Evolutionary conservation across 2,888 invertebrate species (phyloP).

Genomic region (Aleiodes alternator): DNA sequence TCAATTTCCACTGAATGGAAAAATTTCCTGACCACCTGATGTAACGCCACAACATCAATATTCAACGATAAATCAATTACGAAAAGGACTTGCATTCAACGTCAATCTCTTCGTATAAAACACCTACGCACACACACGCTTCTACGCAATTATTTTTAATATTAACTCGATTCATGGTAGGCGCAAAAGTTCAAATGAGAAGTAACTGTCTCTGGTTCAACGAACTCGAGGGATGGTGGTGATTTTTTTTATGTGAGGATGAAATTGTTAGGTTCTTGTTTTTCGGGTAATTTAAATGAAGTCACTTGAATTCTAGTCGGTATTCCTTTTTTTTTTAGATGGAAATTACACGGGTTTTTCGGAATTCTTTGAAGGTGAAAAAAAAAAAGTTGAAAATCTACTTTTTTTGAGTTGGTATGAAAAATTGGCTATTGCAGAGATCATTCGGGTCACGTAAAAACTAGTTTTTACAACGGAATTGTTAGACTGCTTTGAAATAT

Average conservation of each 20-base stretch:
- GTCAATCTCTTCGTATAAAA: neutral
- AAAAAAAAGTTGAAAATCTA: no score
- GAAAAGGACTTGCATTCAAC: slow-evolving; percentile 6
- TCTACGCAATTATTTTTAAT: neutral
- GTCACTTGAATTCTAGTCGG: no score
- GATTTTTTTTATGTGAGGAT: neutral
- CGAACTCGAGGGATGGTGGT: neutral
- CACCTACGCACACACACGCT: neutral
- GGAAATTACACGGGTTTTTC: no score
- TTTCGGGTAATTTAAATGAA: neutral
- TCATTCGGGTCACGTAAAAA: no score
- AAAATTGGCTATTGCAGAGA: no score
- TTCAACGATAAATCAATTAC: slow-evolving; percentile 14
- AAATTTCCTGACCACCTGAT: neutral
- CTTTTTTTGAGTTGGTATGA: no score
- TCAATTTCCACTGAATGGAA: neutral
- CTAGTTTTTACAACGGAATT: no score
- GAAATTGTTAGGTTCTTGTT: neutral
- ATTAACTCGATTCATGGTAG: neutral
- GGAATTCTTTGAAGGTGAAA: no score
- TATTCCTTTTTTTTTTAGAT: no score
- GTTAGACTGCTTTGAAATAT: no score
- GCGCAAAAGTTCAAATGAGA: slow-evolving; percentile 2
- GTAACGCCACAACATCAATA: neutral
- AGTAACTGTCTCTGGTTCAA: neutral